Evolutionary conservation across 2,888 invertebrate genomes (phyloP).

Genomic region (Bembecia ichneumoniformis): DNA sequence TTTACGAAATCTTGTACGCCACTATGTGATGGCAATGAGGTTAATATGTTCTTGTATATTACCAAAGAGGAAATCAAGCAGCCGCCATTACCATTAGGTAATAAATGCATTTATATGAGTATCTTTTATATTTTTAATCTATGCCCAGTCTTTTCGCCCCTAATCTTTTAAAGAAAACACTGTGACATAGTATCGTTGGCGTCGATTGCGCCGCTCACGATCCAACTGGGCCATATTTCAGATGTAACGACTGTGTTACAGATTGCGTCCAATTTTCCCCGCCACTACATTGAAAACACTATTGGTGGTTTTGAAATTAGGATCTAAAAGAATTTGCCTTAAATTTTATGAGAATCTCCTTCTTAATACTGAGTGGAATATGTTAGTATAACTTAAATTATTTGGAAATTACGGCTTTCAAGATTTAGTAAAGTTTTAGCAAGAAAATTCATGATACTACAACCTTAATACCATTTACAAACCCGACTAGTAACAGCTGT

Average conservation of each 20-base stretch:
- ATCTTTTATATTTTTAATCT: neutral
- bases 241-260: conserved; percentile 43
- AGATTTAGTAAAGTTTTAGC: too few species aligned
- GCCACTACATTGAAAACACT: conserved; percentile 36
- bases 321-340: neutral
- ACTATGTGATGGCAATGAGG: too few species aligned
- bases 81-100: too few species aligned
- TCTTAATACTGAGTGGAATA: neutral
- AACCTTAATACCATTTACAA: too few species aligned
- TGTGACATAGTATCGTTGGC: conserved; percentile 29
- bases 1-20: too few species aligned
- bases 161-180: conserved; percentile 33
- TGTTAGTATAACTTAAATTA: too few species aligned
- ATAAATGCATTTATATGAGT: too few species aligned
- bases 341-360: neutral
- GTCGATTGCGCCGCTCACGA: conserved; percentile 46
- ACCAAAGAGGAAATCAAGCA: too few species aligned
- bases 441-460: too few species aligned
- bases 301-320: conserved; percentile 12
- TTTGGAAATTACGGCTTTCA: too few species aligned
- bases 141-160: neutral
- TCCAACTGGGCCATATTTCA: conserved; percentile 50
- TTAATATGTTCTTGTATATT: too few species aligned
- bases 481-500: too few species aligned
- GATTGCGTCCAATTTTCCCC: conserved; percentile 56